Conservation (phyloP, 2,888 invertebrate genomes). For the Synergus itoensis region DNA sequence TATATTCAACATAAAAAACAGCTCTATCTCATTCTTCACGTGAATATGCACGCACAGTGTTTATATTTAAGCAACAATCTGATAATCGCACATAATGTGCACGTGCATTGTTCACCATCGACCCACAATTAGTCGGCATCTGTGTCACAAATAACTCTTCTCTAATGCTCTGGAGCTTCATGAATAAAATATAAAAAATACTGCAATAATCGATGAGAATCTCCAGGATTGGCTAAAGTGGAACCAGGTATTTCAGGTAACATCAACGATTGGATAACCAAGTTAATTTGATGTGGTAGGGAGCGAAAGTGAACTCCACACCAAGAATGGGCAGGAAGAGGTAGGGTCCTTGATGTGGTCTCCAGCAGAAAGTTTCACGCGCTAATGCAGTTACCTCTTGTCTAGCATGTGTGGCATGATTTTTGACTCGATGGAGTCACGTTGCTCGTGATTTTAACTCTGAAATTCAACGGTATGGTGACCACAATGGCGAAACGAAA, state of each 20-base stretch:
- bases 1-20: background rate
- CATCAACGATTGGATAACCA: conserved; percentile 51
- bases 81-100: background rate
- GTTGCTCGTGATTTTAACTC: conserved; percentile 9
- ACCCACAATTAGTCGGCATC: conserved; percentile 11
- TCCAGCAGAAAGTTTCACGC: conserved; percentile 38
- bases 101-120: background rate
- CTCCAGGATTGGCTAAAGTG: conserved; percentile 8
- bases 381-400: conserved; percentile 35
- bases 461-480: conserved; percentile 5
- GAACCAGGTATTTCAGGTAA: conserved; percentile 33
- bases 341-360: conserved; percentile 54
- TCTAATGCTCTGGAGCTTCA: background rate
- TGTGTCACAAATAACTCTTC: conserved; percentile 28
- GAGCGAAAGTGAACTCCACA: conserved; percentile 75
- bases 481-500: conserved; percentile 29
- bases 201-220: conserved; percentile 14
- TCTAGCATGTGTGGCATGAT: background rate
- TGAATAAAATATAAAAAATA: background rate
- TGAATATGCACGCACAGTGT: background rate
- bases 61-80: background rate
- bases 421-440: background rate
- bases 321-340: conserved; percentile 77
- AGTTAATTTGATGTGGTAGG: conserved; percentile 46
- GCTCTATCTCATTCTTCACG: background rate